Conservation (phyloP, 2,888 invertebrate genomes). For the Himalopsyche anomala region DNA sequence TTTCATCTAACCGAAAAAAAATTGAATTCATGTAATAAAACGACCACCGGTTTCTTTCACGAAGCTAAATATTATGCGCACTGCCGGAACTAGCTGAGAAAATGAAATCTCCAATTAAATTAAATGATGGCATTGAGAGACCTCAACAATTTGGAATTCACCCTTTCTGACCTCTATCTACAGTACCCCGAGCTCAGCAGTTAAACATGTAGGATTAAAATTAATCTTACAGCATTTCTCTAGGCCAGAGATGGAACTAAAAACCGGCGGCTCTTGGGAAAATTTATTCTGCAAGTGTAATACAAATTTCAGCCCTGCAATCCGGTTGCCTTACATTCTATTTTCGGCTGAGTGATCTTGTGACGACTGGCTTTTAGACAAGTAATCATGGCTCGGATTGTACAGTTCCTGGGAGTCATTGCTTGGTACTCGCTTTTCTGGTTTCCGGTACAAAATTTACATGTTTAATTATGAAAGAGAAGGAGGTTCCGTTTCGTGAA, state of each 20-base stretch:
- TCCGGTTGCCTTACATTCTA: too few species aligned
- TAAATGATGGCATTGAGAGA: constrained; percentile 60
- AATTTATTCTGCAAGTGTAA: background rate
- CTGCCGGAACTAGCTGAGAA: constrained; percentile 6
- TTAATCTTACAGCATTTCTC: constrained; percentile 54
- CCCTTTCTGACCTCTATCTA: constrained; percentile 50
- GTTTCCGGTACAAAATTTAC: too few species aligned
- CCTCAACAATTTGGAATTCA: constrained; percentile 60
- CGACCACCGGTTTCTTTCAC: background rate
- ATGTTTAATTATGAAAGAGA: too few species aligned
- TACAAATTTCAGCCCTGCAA: too few species aligned
- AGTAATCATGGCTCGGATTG: too few species aligned
- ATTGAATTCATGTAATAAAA: too few species aligned
- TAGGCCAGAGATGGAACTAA: constrained; percentile 4
- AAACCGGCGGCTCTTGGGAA: background rate
- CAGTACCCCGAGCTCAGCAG: constrained; percentile 47
- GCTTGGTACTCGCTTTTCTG: too few species aligned
- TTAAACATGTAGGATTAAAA: constrained; percentile 62
- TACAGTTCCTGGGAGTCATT: too few species aligned
- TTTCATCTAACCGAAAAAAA: too few species aligned
- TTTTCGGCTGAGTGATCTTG: too few species aligned
- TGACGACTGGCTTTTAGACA: too few species aligned
- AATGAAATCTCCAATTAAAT: constrained; percentile 63
- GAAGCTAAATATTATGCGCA: background rate
- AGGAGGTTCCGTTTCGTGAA: too few species aligned